phyloP scores from a whole-genome alignment of 2,797 vertebrate genomes.

The Enteromius argenteus region DNA sequence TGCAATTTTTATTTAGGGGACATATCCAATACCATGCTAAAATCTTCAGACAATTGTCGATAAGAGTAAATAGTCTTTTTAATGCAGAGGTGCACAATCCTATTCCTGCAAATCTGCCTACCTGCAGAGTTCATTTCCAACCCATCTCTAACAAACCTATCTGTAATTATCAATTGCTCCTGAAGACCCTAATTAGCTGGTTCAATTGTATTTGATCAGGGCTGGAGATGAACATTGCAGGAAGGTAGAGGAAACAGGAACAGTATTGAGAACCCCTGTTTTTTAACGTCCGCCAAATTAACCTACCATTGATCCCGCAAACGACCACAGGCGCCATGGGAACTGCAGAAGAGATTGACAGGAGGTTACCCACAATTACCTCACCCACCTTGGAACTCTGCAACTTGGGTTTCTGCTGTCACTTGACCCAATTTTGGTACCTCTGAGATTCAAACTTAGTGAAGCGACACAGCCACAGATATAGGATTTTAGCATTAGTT shows the following conservation, averaged over 20 bases:
- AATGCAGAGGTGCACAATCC: not conserved
- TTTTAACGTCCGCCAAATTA: not conserved
- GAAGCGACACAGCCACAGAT: not conserved
- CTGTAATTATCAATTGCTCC: not conserved
- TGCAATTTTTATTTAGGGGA: no score
- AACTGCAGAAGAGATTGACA: conserved; percentile 24
- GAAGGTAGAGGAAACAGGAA: not conserved
- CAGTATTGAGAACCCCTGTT: not conserved
- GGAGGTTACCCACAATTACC: conserved; percentile 33
- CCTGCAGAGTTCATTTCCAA: not conserved
- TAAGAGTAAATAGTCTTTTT: not conserved
- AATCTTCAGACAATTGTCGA: not conserved
- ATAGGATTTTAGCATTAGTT: not conserved
- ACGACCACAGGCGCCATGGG: conserved; percentile 27
- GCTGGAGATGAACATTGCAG: not conserved
- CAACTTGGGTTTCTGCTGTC: conserved; percentile 18
- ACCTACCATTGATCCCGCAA: conserved; percentile 4
- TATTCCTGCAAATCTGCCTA: not conserved
- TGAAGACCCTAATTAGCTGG: not conserved
- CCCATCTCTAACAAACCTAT: not conserved
- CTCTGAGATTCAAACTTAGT: not conserved
- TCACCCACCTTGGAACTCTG: not conserved
- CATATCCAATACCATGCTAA: not conserved
- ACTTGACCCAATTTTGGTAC: conserved; percentile 11
- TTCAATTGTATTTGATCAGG: not conserved